Base-by-base conservation (phyloP, 1,140 invertebrate genomes). In the Ooceraea biroi region DNA sequence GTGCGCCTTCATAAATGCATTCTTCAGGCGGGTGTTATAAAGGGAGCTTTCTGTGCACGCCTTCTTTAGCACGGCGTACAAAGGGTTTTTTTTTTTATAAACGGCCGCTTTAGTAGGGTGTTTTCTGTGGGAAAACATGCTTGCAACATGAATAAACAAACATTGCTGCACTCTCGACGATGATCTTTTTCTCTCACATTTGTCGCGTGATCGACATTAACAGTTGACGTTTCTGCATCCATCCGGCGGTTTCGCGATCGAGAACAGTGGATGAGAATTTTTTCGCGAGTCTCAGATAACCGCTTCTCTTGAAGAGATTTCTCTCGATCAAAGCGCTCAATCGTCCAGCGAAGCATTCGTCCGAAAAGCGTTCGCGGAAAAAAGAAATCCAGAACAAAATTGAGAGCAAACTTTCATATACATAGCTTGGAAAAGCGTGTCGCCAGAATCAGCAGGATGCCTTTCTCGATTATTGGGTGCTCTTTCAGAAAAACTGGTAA, bases 401-500 rank as follows among this genome's bases (percentile, higher is more conserved):
- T 55, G 11, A 46, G 69, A 80, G 36, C 17, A 57, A 50, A 12
- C 65, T 69, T 57, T 44, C n/a, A 25, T 66, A 55, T 36, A 63
- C 50, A 22, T 76, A 73, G 14, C 27, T 25, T 11, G 22, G 22
- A 30, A n/a, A 61, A 63, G 25, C 48, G 41, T 30, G n/a, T 30
- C 7, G 58, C 60, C 60, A 17, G 2, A 60, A 60, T 73, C 74
- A 14, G 48, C 19, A 19, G 12, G 30, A 52, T 30, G 60, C 74
- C 14, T 52, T 41, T 77, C 61, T 25, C 19, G 11, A 65, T 63
- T 52, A 41, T 22, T 36, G 12, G 36, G 30, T 22, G 57, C 41
- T 36, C 65, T 80, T 69, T 80, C 65, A 69, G 50, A 65, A 80
- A 80, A 71, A 80, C 76, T 80, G 60, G 41, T 71, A 71, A 80